Conservation (phyloP, 2,113 vertebrate species). For the Aspiorhynchus laticeps region DNA sequence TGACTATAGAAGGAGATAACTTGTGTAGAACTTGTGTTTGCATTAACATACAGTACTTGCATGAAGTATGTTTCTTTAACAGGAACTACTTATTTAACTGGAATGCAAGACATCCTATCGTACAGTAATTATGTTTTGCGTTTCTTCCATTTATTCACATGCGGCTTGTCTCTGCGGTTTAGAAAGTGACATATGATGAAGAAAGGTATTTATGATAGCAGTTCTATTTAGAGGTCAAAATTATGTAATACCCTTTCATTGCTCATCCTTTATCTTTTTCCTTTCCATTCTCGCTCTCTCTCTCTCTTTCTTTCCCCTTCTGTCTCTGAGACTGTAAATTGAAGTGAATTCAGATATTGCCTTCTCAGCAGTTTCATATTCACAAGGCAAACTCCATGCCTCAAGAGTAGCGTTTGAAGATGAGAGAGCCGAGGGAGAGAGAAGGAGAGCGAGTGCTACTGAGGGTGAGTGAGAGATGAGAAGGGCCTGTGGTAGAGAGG, state of each 20-base stretch:
- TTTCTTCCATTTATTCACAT: neutral
- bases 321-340: conserved; percentile 33
- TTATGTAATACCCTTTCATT: neutral
- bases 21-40: neutral
- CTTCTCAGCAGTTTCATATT: conserved; percentile 56
- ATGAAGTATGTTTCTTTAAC: neutral
- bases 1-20: too few species aligned
- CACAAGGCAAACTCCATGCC: conserved; percentile 49
- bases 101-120: neutral
- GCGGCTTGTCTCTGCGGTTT: neutral
- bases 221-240: neutral
- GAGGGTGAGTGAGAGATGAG: neutral
- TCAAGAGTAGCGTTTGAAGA: conserved; percentile 48
- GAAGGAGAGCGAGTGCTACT: neutral
- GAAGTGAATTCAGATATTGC: conserved; percentile 62
- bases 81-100: neutral
- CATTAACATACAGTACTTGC: neutral
- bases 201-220: neutral
- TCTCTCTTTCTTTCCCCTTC: neutral
- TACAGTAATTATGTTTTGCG: neutral
- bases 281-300: conserved; percentile 40
- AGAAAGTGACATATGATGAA: neutral
- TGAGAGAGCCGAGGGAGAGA: conserved; percentile 12
- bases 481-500: neutral
- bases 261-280: conserved; percentile 2